Percentiles rank a stretch among this genome's conserved stretches.
These are phyloP conservation scores for Allygus modestus DNA, from an alignment of 2,888 invertebrate species.

Conservation along the genomic window DNA sequence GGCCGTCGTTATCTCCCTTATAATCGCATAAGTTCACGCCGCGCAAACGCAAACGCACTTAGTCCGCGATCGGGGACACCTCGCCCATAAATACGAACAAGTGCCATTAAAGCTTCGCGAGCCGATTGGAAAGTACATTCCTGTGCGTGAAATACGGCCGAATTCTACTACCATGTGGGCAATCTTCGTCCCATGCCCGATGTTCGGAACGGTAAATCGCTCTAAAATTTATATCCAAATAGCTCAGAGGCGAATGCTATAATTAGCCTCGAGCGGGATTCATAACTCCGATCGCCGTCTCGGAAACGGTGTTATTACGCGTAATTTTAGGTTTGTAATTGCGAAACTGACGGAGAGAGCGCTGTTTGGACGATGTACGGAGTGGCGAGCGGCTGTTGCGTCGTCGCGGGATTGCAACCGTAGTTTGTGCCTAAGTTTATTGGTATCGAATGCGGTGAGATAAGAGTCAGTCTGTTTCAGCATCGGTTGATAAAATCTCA, in stretches of 20 bases:
- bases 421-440: neutral
- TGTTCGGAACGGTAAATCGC: conserved; percentile 36
- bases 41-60: conserved; percentile 17
- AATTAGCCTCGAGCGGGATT: conserved; percentile 49
- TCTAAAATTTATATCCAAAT: conserved; percentile 58
- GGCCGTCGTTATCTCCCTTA: conserved; percentile 32
- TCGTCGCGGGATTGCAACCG: neutral
- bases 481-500: no score
- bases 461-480: no score
- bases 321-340: conserved; percentile 58
- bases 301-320: conserved; percentile 52
- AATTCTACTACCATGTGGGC: conserved; percentile 35
- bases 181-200: conserved; percentile 24
- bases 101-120: conserved; percentile 50
- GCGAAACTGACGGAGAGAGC: conserved; percentile 52
- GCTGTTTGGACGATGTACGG: conserved; percentile 18
- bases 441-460: neutral
- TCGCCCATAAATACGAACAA: conserved; percentile 50
- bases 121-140: conserved; percentile 56
- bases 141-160: conserved; percentile 40
- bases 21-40: conserved; percentile 27
- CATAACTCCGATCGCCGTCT: conserved; percentile 42
- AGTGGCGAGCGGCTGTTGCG: neutral
- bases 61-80: conserved; percentile 11
- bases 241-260: conserved; percentile 57